These are phyloP conservation scores for Phragmatobia fuliginosa DNA, from an alignment of 2,888 invertebrate genomes.

Conservation along the genomic window DNA sequence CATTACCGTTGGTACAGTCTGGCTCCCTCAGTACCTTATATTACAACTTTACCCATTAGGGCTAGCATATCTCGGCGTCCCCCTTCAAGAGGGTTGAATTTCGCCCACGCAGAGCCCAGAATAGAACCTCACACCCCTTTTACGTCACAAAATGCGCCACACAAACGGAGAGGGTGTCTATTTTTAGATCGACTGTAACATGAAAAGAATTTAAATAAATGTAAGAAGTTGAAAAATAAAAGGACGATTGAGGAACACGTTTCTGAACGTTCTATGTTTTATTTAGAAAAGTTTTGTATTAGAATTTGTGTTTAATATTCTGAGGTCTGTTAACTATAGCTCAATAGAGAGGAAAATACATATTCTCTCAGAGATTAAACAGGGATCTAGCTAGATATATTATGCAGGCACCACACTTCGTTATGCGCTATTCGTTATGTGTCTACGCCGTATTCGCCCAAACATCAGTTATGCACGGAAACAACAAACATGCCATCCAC, in stretches of 20 bases:
- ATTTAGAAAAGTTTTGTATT: background rate
- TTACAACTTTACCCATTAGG: slow-evolving; percentile 46
- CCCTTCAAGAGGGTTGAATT: slow-evolving; percentile 21
- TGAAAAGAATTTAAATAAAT: slow-evolving; percentile 20
- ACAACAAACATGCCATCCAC: no score
- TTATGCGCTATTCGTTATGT: no score
- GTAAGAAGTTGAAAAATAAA: slow-evolving; percentile 5
- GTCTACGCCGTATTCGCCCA: no score
- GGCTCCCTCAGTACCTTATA: slow-evolving; percentile 29
- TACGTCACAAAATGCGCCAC: slow-evolving; percentile 53
- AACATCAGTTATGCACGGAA: no score
- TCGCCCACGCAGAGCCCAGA: slow-evolving; percentile 58
- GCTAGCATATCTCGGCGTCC: slow-evolving; percentile 29
- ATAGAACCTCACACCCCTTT: slow-evolving; percentile 64
- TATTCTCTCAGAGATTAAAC: background rate
- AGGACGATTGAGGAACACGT: background rate
- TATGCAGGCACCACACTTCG: no score
- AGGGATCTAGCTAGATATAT: background rate
- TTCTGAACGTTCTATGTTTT: background rate
- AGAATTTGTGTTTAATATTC: background rate
- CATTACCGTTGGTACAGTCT: slow-evolving; percentile 18
- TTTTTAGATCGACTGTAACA: slow-evolving; percentile 40
- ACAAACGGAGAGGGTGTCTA: slow-evolving; percentile 26
- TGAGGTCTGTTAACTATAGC: background rate
- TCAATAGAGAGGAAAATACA: background rate